phyloP scores from a whole-genome alignment of 2,888 invertebrate species.

The Brachypterus glaber region DNA sequence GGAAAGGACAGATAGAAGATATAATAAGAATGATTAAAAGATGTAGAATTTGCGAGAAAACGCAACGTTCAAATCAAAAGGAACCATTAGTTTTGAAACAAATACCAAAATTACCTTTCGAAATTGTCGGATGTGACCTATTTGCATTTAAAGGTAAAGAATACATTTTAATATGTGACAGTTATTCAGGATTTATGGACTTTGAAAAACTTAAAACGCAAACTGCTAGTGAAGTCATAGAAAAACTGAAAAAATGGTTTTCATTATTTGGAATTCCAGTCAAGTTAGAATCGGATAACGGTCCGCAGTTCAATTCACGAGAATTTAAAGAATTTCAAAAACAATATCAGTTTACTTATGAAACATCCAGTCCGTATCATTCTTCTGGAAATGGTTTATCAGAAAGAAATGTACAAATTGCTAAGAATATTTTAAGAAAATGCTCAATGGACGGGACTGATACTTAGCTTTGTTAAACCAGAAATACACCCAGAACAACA shows the following conservation, averaged over 20 bases:
- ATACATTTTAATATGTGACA: conserved; percentile 5
- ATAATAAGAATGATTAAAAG: conserved; percentile 2
- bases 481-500: conserved; percentile 5
- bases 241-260: conserved; percentile 10
- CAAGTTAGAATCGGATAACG: conserved; percentile 7
- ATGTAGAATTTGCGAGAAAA: conserved; percentile 4
- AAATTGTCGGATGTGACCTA: conserved; percentile 2
- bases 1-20: conserved; percentile 5
- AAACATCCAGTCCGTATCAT: conserved; percentile 7
- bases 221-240: conserved; percentile 4
- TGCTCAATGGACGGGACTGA: conserved; percentile 2
- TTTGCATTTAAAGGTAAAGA: conserved; percentile 4
- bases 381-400: conserved; percentile 5
- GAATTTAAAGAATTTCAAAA: conserved; percentile 9
- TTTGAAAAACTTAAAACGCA: conserved; percentile 5
- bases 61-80: neutral
- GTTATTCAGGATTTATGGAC: conserved; percentile 8
- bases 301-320: conserved; percentile 7
- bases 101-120: neutral
- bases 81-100: neutral
- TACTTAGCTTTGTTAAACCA: neutral
- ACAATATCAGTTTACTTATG: conserved; percentile 5
- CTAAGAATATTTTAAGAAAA: conserved; percentile 5
- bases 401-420: conserved; percentile 4
- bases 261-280: conserved; percentile 11